Evolutionary conservation across 1,140 invertebrate species (phyloP).

Genomic region (Hypsibius dujardini): DNA sequence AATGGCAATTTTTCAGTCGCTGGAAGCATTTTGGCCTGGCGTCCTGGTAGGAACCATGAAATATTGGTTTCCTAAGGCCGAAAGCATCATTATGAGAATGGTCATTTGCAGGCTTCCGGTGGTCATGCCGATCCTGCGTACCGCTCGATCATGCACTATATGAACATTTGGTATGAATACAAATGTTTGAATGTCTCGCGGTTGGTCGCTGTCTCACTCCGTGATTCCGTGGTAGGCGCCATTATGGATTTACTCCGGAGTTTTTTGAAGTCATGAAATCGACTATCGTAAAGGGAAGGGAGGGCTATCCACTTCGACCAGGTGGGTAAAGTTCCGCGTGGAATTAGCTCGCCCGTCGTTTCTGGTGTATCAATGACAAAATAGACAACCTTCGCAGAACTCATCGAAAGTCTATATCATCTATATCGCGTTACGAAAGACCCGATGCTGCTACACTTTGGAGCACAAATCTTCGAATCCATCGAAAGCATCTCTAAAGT

Average conservation of each 20-base stretch:
- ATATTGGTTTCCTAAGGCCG: no score
- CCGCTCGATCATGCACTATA: conserved; percentile 40
- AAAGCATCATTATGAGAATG: no score
- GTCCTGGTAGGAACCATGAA: conserved; percentile 46
- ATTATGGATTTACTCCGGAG: conserved; percentile 91
- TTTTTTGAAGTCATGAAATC: conserved; percentile 67
- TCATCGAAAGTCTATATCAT: conserved; percentile 92
- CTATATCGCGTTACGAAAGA: conserved; percentile 80
- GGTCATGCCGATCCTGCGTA: conserved; percentile 66
- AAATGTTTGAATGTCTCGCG: neutral
- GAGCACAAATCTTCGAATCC: conserved; percentile 66
- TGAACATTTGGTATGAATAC: conserved; percentile 44
- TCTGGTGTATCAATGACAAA: neutral
- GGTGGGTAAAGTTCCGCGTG: conserved; percentile 27
- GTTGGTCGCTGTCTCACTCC: neutral
- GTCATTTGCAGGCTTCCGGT: conserved; percentile 38
- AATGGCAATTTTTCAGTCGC: conserved; percentile 85
- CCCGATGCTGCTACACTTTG: conserved; percentile 70
- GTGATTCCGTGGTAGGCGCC: conserved; percentile 39
- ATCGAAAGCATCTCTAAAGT: conserved; percentile 77
- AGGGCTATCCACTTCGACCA: conserved; percentile 83
- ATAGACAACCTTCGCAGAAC: conserved; percentile 39
- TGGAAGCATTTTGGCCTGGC: conserved; percentile 97
- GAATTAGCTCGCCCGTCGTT: conserved; percentile 13
- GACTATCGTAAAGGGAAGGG: conserved; percentile 40